Evolutionary conservation across 2,888 invertebrate genomes (phyloP).

Genomic region (Pyralis farinalis): DNA sequence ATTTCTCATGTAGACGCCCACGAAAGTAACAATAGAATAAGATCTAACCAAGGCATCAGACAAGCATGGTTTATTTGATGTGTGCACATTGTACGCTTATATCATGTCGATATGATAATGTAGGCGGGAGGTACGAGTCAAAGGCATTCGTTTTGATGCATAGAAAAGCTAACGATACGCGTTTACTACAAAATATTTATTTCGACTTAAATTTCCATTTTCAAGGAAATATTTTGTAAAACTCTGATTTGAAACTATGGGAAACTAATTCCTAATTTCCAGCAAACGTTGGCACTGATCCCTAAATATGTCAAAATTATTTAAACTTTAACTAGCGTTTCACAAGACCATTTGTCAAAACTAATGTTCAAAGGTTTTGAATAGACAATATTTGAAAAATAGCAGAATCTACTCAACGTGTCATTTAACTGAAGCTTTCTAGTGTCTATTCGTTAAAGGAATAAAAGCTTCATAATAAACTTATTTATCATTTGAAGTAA

Average conservation of each 20-base stretch:
- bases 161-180: constrained; percentile 6
- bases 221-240: constrained; percentile 6
- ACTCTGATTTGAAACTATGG: neutral
- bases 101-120: constrained; percentile 28
- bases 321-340: constrained; percentile 46
- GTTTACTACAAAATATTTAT: neutral
- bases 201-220: neutral
- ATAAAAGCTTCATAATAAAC: constrained; percentile 28
- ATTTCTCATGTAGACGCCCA: constrained; percentile 37
- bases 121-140: constrained; percentile 29
- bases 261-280: constrained; percentile 7
- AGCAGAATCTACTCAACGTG: constrained; percentile 12
- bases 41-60: constrained; percentile 35
- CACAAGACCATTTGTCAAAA: constrained; percentile 47
- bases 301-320: constrained; percentile 38
- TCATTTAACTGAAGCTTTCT: constrained; percentile 14
- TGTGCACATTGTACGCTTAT: constrained; percentile 27
- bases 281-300: constrained; percentile 41
- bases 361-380: constrained; percentile 27
- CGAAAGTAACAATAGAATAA: constrained; percentile 25
- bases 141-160: neutral
- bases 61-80: constrained; percentile 30
- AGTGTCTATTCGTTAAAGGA: constrained; percentile 23
- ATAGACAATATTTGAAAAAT: constrained; percentile 13
- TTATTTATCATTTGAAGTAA: constrained; percentile 26